Percentiles rank a stretch among this genome's conserved stretches.
Evolutionary conservation across 2,113 vertebrate species (phyloP).

Genomic region (Oxygymnocypris stewartii): DNA sequence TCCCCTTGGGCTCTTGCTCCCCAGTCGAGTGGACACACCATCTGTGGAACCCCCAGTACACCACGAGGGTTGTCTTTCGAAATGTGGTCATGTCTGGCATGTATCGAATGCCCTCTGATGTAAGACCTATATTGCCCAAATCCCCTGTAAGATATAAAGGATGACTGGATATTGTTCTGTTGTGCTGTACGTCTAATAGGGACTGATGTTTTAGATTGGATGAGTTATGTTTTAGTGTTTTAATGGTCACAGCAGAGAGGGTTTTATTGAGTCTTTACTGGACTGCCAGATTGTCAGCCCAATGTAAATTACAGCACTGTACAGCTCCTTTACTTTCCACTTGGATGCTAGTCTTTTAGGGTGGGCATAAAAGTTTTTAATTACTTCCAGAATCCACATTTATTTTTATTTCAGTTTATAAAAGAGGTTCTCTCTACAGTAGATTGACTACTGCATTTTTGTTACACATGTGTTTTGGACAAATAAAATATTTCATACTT

Average conservation of each 20-base stretch:
- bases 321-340: neutral
- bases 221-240: constrained; percentile 9
- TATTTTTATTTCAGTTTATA: neutral
- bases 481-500: neutral
- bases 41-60: constrained; percentile 48
- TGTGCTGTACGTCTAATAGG: neutral
- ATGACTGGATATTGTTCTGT: neutral
- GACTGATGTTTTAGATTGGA: neutral
- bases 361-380: neutral
- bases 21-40: constrained; percentile 41
- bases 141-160: constrained; percentile 18
- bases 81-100: constrained; percentile 26
- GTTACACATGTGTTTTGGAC: neutral
- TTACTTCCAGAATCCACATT: neutral
- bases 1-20: constrained; percentile 39
- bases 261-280: neutral
- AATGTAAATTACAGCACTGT: constrained; percentile 14
- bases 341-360: neutral
- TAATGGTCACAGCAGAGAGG: constrained; percentile 2
- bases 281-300: neutral
- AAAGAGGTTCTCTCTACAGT: neutral
- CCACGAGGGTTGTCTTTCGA: constrained; percentile 41
- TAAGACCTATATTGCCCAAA: neutral
- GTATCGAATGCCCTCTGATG: neutral
- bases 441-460: neutral